These are phyloP conservation scores for Pangasius krempfi DNA, from an alignment of 2,797 vertebrate genomes.

Conservation along the genomic window DNA sequence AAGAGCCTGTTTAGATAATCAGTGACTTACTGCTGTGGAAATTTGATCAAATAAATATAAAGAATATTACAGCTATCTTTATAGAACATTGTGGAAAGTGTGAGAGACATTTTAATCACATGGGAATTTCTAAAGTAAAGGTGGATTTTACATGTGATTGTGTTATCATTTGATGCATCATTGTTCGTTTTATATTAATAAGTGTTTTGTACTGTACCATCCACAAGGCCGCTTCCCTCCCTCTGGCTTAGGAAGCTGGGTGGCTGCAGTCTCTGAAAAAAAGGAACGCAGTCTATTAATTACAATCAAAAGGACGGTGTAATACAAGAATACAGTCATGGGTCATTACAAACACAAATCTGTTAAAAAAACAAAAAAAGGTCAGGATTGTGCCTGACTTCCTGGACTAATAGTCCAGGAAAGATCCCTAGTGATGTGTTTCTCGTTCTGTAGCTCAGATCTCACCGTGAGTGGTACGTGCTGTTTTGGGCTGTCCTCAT, in stretches of 20 bases:
- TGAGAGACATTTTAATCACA: background rate
- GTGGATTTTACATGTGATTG: background rate
- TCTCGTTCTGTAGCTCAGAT: background rate
- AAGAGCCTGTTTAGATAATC: background rate
- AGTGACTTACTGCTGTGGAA: background rate
- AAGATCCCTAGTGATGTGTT: background rate
- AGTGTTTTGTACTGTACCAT: constrained; percentile 44
- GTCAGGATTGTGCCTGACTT: background rate
- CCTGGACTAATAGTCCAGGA: background rate
- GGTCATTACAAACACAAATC: background rate
- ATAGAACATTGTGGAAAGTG: background rate
- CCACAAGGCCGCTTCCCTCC: constrained; percentile 53
- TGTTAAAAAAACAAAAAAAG: background rate
- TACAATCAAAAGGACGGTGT: background rate
- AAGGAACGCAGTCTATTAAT: background rate
- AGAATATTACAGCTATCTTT: background rate
- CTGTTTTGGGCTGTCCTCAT: constrained; percentile 39
- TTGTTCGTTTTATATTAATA: background rate
- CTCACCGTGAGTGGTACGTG: constrained; percentile 63
- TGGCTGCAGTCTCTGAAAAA: constrained; percentile 37
- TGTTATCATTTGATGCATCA: background rate
- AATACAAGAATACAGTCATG: background rate
- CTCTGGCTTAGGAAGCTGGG: constrained; percentile 14
- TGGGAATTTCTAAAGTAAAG: background rate
- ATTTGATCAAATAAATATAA: background rate